Percentiles rank a stretch among this genome's conserved stretches.
Evolutionary conservation across 2,797 vertebrate species (phyloP).

Genomic region (Macrochelys suwanniensis): DNA sequence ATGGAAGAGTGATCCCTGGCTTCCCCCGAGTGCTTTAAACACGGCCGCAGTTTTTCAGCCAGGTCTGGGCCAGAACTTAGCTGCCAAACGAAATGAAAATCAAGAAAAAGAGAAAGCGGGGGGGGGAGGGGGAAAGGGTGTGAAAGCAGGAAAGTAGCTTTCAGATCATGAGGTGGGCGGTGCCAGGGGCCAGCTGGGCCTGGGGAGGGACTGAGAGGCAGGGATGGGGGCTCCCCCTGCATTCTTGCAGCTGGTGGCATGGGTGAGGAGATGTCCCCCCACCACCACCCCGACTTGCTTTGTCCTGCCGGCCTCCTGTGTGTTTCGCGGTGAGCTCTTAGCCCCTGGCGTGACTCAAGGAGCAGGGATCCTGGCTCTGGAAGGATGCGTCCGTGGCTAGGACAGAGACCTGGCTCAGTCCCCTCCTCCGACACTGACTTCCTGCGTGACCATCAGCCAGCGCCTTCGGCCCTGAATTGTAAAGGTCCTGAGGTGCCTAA

Average conservation of each 20-base stretch:
- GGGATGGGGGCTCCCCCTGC: not conserved
- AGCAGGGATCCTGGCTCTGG: not conserved
- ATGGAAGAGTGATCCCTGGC: not conserved
- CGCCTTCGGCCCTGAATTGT: not conserved
- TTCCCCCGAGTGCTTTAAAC: not conserved
- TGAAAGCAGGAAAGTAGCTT: not conserved
- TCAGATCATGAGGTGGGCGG: not conserved
- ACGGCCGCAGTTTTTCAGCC: not conserved
- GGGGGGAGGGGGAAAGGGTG: not conserved
- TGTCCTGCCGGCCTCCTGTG: not conserved
- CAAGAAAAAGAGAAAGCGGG: not conserved
- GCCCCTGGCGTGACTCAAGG: rapidly evolving
- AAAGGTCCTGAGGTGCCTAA: not conserved
- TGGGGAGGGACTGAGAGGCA: not conserved
- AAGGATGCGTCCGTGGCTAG: not conserved
- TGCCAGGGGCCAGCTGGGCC: no score
- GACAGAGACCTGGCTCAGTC: not conserved
- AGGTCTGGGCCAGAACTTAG: not conserved
- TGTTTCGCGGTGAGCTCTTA: not conserved
- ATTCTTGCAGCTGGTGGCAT: not conserved
- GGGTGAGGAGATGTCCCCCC: not conserved
- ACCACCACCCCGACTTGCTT: rapidly evolving
- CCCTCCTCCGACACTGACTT: not conserved
- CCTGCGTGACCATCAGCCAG: not conserved
- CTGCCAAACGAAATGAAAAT: not conserved